Conservation (phyloP, 2,888 invertebrate species). For the Drosophila lutescens region DNA sequence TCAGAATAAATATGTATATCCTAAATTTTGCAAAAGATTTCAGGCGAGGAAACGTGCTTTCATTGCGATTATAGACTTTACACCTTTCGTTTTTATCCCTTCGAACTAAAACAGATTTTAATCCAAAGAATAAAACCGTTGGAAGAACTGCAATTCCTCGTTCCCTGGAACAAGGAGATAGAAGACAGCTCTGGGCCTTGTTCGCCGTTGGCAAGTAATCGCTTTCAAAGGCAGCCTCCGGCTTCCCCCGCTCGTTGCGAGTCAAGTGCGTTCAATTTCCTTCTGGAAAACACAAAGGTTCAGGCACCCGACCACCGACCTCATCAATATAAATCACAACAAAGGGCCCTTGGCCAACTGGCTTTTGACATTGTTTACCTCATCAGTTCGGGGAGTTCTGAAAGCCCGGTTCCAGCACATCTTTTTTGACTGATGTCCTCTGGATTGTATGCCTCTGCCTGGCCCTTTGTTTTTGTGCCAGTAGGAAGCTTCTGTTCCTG, state of each 20-base stretch:
- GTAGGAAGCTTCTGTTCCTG: conserved; percentile 33
- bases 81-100: not conserved
- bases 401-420: conserved; percentile 13
- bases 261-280: conserved; percentile 63
- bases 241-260: conserved; percentile 48
- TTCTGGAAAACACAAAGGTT: conserved; percentile 9
- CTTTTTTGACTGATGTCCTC: conserved; percentile 46
- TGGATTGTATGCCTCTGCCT: not conserved
- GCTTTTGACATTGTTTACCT: conserved; percentile 67
- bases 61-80: not conserved
- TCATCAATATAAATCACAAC: conserved; percentile 77
- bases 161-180: conserved; percentile 35
- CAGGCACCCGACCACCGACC: not conserved
- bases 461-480: conserved; percentile 50
- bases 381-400: conserved; percentile 32
- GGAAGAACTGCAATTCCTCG: conserved; percentile 20
- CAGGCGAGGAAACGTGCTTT: no score
- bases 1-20: no score
- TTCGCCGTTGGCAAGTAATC: conserved; percentile 28
- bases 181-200: conserved; percentile 32
- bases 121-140: not conserved
- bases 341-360: conserved; percentile 62
- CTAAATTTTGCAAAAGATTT: no score
- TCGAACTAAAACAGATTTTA: not conserved
- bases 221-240: not conserved